Percentiles rank a stretch among this genome's conserved stretches.
phyloP scores from a whole-genome alignment of 1,140 invertebrate genomes.

The Drosophila bocki region DNA sequence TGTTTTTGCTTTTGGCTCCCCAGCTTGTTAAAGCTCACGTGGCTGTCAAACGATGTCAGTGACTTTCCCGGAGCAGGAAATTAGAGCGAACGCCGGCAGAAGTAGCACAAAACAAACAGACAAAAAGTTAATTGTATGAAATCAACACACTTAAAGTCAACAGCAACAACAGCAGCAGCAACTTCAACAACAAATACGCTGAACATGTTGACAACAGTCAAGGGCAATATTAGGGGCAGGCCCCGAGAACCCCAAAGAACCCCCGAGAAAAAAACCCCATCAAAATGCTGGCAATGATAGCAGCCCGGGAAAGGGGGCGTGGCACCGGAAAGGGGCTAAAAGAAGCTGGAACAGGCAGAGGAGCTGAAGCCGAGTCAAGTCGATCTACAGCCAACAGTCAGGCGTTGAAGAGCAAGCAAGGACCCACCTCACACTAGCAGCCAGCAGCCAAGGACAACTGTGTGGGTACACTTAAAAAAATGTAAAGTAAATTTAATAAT shows the following conservation, averaged over 20 bases:
- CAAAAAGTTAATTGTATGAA: constrained; percentile 84
- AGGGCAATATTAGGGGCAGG: constrained; percentile 71
- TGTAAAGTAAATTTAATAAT: too few relatives aligned
- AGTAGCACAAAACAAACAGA: constrained; percentile 69
- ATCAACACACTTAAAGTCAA: constrained; percentile 81
- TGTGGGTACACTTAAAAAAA: constrained; percentile 9
- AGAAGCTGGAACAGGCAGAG: constrained; percentile 13
- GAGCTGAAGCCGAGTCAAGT: constrained; percentile 26
- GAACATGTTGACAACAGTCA: constrained; percentile 78
- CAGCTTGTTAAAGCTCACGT: constrained; percentile 53
- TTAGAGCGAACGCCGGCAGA: constrained; percentile 52
- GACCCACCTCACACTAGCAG: constrained; percentile 41
- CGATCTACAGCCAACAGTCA: constrained; percentile 49
- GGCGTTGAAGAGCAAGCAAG: constrained; percentile 63
- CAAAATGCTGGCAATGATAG: constrained; percentile 50
- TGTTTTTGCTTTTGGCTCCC: constrained; percentile 29
- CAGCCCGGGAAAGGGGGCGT: constrained; percentile 26
- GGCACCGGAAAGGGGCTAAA: constrained; percentile 19
- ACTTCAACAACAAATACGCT: constrained; percentile 59
- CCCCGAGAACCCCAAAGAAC: constrained; percentile 26
- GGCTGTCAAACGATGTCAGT: constrained; percentile 61
- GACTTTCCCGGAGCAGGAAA: constrained; percentile 52
- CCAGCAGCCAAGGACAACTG: constrained; percentile 55
- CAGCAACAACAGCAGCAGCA: constrained; percentile 47
- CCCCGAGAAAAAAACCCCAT: neutral